Conservation (phyloP, 2,888 invertebrate genomes). For the Acholoe squamosa region DNA sequence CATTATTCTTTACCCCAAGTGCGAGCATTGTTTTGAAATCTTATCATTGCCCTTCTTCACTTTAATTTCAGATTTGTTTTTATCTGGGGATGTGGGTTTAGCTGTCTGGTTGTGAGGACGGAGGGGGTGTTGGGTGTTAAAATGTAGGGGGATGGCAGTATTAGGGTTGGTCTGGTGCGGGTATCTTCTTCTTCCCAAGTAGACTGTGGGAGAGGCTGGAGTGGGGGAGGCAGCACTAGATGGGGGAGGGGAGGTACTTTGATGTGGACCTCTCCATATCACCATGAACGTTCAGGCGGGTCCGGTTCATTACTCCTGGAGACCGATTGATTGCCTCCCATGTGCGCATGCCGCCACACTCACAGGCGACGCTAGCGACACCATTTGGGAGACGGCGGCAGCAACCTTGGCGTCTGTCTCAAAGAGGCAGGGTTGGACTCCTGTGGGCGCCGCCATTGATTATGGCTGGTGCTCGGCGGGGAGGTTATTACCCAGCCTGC, state of each 20-base stretch:
- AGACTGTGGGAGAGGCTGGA: background rate
- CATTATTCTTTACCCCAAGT: background rate
- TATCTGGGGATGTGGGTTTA: no score
- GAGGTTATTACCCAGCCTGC: slow-evolving; percentile 34
- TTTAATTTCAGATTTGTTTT: no score
- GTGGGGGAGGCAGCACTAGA: no score
- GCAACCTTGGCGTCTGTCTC: background rate
- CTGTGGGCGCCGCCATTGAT: slow-evolving; percentile 30
- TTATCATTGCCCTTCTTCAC: no score
- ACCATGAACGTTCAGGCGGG: background rate
- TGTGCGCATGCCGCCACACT: slow-evolving; percentile 37
- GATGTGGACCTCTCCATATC: slow-evolving; percentile 61
- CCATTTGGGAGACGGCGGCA: background rate
- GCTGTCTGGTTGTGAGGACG: no score
- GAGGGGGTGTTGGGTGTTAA: no score
- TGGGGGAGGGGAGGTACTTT: slow-evolving; percentile 27
- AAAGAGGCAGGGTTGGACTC: background rate
- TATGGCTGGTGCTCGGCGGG: background rate
- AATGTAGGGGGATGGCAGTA: background rate
- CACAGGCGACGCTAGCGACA: slow-evolving; percentile 28
- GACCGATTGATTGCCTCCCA: slow-evolving; percentile 54
- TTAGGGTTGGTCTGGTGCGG: background rate
- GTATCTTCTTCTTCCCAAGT: background rate
- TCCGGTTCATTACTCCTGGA: slow-evolving; percentile 56
- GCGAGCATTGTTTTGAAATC: background rate